phyloP scores from a whole-genome alignment of 2,113 vertebrate species.

The Phaethon lepturus region DNA sequence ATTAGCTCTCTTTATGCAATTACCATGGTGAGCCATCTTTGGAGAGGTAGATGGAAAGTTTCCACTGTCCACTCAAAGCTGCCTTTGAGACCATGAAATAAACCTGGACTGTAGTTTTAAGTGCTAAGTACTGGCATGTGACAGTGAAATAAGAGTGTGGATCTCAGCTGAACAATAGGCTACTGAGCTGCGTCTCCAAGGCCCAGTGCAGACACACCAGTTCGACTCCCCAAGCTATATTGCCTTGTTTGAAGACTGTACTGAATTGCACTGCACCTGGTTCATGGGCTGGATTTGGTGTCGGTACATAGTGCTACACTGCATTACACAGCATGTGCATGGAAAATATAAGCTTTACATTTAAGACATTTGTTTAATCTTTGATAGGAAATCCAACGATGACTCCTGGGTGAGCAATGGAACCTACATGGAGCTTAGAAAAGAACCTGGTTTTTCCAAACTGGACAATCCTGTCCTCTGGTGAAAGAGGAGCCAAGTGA shows the following conservation, averaged over 20 bases:
- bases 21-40: neutral
- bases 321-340: neutral
- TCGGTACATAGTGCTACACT: neutral
- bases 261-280: neutral
- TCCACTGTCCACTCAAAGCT: neutral
- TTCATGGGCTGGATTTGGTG: neutral
- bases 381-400: constrained; percentile 85
- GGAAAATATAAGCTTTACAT: neutral
- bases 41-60: neutral
- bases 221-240: neutral
- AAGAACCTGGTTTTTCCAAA: constrained; percentile 87
- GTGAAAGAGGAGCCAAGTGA: constrained; percentile 78
- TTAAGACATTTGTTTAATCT: constrained; percentile 20
- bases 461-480: constrained; percentile 88
- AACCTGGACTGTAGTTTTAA: neutral
- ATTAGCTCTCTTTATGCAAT: neutral
- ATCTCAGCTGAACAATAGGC: neutral
- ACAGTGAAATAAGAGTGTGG: neutral
- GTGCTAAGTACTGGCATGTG: neutral
- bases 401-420: constrained; percentile 94
- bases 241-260: neutral
- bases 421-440: constrained; percentile 92
- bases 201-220: neutral
- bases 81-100: neutral
- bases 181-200: neutral